A percentile compares a stretch with the other conserved stretches of the same genome.
phyloP scores from a whole-genome alignment of 2,888 invertebrate genomes.

The Dorcus parallelipipedus region DNA sequence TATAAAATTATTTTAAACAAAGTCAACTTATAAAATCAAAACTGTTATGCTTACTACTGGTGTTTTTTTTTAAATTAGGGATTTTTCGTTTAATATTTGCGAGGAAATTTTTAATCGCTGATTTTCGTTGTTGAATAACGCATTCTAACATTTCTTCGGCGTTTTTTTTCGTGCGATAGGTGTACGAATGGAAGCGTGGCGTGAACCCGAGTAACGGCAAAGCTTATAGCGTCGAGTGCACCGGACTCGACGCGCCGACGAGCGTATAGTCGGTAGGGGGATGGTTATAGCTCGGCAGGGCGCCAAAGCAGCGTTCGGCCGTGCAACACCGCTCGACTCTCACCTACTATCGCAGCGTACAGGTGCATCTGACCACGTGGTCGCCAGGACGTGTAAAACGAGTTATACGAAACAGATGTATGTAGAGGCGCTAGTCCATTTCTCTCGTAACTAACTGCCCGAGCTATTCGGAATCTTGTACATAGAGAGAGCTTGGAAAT shows the following conservation, averaged over 20 bases:
- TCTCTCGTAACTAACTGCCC: constrained; percentile 1
- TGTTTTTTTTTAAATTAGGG: no score
- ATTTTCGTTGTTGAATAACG: no score
- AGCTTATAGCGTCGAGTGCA: constrained; percentile 1
- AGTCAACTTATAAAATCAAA: no score
- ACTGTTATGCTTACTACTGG: no score
- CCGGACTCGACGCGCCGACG: constrained; percentile 41
- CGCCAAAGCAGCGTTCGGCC: constrained; percentile 39
- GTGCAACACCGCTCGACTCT: constrained; percentile 37
- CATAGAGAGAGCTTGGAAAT: not conserved
- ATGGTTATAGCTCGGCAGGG: constrained; percentile 49
- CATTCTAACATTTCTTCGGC: not conserved
- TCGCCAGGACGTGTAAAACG: constrained; percentile 34
- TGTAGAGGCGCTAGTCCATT: constrained; percentile 1
- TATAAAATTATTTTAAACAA: no score
- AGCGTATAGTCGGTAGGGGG: constrained; percentile 44
- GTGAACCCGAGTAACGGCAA: not conserved
- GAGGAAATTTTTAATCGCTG: no score
- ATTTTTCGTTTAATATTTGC: no score
- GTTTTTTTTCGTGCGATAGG: not conserved
- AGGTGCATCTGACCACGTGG: constrained; percentile 58
- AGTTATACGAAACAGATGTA: constrained; percentile 10
- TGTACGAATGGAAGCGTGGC: not conserved
- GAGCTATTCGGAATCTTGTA: constrained; percentile 1
- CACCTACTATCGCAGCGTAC: constrained; percentile 48